phyloP scores from a whole-genome alignment of 1,140 invertebrate genomes.

The Vanessa atalanta region DNA sequence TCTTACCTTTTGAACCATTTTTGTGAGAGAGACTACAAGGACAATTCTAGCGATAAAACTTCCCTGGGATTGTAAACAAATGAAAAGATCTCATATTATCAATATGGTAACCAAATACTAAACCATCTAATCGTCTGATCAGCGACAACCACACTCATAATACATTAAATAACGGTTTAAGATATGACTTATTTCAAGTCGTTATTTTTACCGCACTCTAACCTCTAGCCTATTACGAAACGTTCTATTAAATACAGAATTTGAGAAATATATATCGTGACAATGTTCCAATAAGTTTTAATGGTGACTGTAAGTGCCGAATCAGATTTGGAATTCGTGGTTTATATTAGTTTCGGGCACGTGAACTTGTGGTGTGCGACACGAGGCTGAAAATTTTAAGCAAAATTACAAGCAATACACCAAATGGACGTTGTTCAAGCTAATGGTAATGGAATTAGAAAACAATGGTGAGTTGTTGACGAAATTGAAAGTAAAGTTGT shows the following conservation, averaged over 20 bases:
- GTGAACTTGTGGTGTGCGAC: constrained; percentile 7
- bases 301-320: constrained; percentile 34
- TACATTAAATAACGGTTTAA: background rate
- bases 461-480: constrained; percentile 5
- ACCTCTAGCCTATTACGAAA: constrained; percentile 27
- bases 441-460: constrained; percentile 3
- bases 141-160: too few relatives aligned
- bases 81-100: too few relatives aligned
- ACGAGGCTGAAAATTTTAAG: background rate
- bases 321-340: constrained; percentile 40
- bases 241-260: constrained; percentile 17
- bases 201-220: constrained; percentile 13
- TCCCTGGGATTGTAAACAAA: too few relatives aligned
- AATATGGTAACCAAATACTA: too few relatives aligned
- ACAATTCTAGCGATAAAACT: too few relatives aligned
- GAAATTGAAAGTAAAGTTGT: constrained; percentile 2
- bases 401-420: constrained; percentile 6
- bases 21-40: too few relatives aligned
- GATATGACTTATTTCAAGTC: background rate
- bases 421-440: background rate
- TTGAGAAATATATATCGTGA: constrained; percentile 38
- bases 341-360: constrained; percentile 15
- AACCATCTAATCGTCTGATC: too few relatives aligned
- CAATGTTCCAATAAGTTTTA: constrained; percentile 40
- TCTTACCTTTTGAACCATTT: too few relatives aligned